These are phyloP conservation scores for Nebria salina DNA, from an alignment of 2,888 invertebrate genomes.

Conservation along the genomic window DNA sequence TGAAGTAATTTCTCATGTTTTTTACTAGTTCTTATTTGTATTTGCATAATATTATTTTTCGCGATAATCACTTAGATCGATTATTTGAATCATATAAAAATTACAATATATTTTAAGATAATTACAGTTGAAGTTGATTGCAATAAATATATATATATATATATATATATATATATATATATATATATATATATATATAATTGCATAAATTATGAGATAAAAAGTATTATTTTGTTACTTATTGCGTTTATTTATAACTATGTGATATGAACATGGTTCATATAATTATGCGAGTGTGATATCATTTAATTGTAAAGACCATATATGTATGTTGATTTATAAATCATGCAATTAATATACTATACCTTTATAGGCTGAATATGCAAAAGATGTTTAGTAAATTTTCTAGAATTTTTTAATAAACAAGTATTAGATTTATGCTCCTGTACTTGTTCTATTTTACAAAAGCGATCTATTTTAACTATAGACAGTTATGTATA, in stretches of 20 bases:
- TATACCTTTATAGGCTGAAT: slow-evolving; percentile 13
- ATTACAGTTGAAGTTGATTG: neutral
- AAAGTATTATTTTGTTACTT: neutral
- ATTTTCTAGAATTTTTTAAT: slow-evolving; percentile 7
- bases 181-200: neutral
- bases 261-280: neutral
- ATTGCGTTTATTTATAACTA: neutral
- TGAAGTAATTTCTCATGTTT: slow-evolving; percentile 24
- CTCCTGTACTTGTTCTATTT: neutral
- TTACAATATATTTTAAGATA: neutral
- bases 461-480: neutral
- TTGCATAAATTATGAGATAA: neutral
- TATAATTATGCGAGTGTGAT: neutral
- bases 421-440: neutral
- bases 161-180: no score
- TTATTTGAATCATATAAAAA: neutral
- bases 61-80: no score
- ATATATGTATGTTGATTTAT: slow-evolving; percentile 21
- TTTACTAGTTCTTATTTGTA: neutral
- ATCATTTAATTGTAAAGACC: slow-evolving; percentile 25
- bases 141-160: neutral
- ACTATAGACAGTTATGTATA: neutral
- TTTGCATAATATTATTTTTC: neutral
- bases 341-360: slow-evolving; percentile 27
- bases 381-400: slow-evolving; percentile 20